A percentile compares a stretch with the other conserved stretches of the same genome.
Conservation (phyloP, 2,113 vertebrate genomes). For the Vulpes ferrilata region DNA sequence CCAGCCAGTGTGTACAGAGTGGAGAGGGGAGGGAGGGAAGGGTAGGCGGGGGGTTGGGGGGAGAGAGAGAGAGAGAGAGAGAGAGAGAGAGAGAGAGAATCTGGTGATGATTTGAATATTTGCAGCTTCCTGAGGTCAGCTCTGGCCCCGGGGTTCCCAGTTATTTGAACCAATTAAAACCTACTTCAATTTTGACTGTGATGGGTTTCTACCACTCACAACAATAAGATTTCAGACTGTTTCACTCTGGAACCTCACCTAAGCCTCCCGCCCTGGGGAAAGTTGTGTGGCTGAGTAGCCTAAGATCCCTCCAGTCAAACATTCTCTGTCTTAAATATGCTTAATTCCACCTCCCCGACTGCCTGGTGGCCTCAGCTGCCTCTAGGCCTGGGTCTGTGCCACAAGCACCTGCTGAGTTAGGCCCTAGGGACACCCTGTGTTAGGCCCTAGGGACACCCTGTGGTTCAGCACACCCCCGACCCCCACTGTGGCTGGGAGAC, state of each 20-base stretch:
- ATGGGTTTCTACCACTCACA: neutral
- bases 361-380: neutral
- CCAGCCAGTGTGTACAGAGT: neutral
- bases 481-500: neutral
- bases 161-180: neutral
- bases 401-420: accelerated
- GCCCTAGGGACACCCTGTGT: neutral
- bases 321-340: neutral
- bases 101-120: neutral
- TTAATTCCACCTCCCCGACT: no score
- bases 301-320: neutral
- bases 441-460: neutral
- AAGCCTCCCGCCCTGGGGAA: no score
- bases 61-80: neutral
- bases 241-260: neutral
- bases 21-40: neutral
- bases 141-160: neutral
- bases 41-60: neutral
- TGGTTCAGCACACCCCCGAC: neutral
- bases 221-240: neutral
- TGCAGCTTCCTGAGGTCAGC: neutral
- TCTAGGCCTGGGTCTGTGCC: neutral
- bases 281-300: neutral
- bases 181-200: neutral
- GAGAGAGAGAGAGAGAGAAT: accelerated